Conservation (phyloP, 2,888 invertebrate species). For the Epinotia ramella region DNA sequence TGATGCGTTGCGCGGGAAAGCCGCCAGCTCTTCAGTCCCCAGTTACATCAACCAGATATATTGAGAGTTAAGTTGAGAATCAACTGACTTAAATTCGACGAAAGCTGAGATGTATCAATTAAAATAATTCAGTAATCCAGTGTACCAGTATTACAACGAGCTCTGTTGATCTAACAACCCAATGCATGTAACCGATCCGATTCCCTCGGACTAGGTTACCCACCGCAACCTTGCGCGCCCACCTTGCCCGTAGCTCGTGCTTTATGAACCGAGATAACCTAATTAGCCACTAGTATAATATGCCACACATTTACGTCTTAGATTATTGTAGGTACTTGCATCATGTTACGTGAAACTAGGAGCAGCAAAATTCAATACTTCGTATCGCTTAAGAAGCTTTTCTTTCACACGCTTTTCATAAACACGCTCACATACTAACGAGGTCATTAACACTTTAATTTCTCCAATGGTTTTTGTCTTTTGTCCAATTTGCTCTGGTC, state of each 20-base stretch:
- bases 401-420: too few species aligned
- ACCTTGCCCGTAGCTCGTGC: slow-evolving; percentile 43
- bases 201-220: slow-evolving; percentile 31
- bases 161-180: slow-evolving; percentile 34
- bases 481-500: too few species aligned
- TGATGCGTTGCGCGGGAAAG: too few species aligned
- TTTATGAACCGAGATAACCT: slow-evolving; percentile 44
- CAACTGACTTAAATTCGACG: neutral
- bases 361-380: neutral
- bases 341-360: slow-evolving; percentile 18
- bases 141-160: neutral
- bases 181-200: slow-evolving; percentile 38
- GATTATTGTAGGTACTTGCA: slow-evolving; percentile 3
- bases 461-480: too few species aligned
- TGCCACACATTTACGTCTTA: slow-evolving; percentile 24
- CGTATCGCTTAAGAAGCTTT: too few species aligned
- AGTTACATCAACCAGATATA: too few species aligned
- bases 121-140: neutral
- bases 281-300: slow-evolving; percentile 36
- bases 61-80: neutral
- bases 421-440: too few species aligned
- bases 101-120: neutral
- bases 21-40: too few species aligned
- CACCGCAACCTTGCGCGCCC: slow-evolving; percentile 44
- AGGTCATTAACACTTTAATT: too few species aligned